phyloP scores from a whole-genome alignment of 2,113 vertebrate genomes.

The Cisticola juncidis region DNA sequence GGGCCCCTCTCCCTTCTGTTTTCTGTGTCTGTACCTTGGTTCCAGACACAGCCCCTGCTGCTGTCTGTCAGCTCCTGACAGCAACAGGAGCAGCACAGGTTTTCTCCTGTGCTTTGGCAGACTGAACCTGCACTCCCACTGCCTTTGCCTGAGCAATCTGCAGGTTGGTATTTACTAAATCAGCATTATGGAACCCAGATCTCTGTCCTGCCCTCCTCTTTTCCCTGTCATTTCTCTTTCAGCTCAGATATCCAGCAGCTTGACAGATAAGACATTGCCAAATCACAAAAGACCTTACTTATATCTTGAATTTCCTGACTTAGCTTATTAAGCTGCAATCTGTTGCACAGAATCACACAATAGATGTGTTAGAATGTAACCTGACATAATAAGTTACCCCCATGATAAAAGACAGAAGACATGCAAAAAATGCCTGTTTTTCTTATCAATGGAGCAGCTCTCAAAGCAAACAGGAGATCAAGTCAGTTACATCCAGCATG shows the following conservation, averaged over 20 bases:
- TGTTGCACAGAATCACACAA: neutral
- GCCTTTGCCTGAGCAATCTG: neutral
- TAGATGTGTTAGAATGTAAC: neutral
- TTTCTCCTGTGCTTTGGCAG: neutral
- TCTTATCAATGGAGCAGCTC: neutral
- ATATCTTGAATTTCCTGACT: slow-evolving; percentile 38
- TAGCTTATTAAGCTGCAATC: slow-evolving; percentile 33
- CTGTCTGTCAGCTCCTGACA: neutral
- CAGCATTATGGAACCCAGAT: neutral
- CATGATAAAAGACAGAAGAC: slow-evolving; percentile 2
- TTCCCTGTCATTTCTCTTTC: neutral
- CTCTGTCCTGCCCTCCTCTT: neutral
- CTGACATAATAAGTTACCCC: slow-evolving; percentile 2
- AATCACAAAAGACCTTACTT: neutral
- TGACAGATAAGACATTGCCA: slow-evolving; percentile 6
- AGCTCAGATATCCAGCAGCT: neutral
- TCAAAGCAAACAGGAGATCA: neutral
- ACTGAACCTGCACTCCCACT: neutral
- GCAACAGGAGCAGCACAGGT: neutral
- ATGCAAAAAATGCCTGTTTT: neutral
- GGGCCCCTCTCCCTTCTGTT: neutral
- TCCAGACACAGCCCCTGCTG: neutral
- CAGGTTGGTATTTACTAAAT: slow-evolving; percentile 22
- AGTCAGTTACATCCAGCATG: neutral
- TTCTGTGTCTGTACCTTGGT: neutral